A percentile compares a stretch with the other conserved stretches of the same genome.
phyloP scores from a whole-genome alignment of 2,888 invertebrate species.

The Cyrtodaria siliqua region DNA sequence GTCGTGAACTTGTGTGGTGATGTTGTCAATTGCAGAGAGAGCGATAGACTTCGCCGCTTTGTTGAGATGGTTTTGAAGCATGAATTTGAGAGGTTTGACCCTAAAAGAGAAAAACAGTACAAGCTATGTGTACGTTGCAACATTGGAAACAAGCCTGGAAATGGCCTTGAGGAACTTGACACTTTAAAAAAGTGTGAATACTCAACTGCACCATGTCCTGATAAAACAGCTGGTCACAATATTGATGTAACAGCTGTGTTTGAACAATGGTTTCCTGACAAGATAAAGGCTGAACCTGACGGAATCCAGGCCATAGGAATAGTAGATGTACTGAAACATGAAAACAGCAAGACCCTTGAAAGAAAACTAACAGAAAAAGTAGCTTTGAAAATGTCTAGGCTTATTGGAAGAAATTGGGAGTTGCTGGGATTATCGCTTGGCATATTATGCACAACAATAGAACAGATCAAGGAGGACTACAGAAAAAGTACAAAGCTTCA shows the following conservation, averaged over 20 bases:
- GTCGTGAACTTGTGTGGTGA: neutral
- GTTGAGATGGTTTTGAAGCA: constrained; percentile 15
- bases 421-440: constrained; percentile 22
- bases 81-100: constrained; percentile 1
- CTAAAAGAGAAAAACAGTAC: constrained; percentile 6
- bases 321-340: too few relatives aligned
- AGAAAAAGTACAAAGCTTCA: constrained; percentile 5
- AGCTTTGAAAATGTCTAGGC: constrained; percentile 6
- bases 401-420: constrained; percentile 30
- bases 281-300: neutral
- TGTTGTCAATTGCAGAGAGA: neutral
- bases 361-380: constrained; percentile 6
- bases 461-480: constrained; percentile 19
- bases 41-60: constrained; percentile 9
- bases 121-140: neutral
- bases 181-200: neutral
- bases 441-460: constrained; percentile 7
- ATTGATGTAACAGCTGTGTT: neutral
- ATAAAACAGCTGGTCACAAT: neutral
- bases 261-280: constrained; percentile 17
- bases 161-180: too few relatives aligned
- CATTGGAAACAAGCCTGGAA: too few relatives aligned
- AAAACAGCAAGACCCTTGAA: neutral
- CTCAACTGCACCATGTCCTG: constrained; percentile 5
- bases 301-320: too few relatives aligned